phyloP scores from a whole-genome alignment of 2,113 vertebrate genomes.

The Platichthys stellatus region DNA sequence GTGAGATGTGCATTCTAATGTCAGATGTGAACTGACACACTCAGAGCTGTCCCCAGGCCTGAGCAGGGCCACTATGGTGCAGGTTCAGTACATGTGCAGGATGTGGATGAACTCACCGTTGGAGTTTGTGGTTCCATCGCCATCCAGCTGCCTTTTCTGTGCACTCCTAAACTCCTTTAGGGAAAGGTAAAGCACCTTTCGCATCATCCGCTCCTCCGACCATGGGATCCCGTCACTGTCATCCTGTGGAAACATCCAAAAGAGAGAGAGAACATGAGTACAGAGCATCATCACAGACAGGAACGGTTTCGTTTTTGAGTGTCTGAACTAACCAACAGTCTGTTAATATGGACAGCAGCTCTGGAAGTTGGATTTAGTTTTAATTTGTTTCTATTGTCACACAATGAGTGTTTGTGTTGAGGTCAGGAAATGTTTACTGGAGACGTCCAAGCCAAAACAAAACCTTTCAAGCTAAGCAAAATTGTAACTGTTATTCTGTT shows the following conservation, averaged over 20 bases:
- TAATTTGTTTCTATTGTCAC: slow-evolving; percentile 17
- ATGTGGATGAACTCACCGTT: slow-evolving; percentile 85
- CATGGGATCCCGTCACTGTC: slow-evolving; percentile 99
- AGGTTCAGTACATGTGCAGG: no score
- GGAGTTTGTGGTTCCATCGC: slow-evolving; percentile 87
- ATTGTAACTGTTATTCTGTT: neutral
- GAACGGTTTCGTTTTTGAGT: neutral
- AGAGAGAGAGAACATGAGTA: slow-evolving; percentile 18
- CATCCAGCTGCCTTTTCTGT: slow-evolving; percentile 94
- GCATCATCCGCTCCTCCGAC: slow-evolving; percentile 98
- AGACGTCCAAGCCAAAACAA: slow-evolving; percentile 14
- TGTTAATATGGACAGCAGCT: neutral
- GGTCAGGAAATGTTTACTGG: slow-evolving; percentile 27
- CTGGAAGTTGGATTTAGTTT: neutral
- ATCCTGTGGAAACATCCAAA: slow-evolving; percentile 82
- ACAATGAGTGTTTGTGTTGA: neutral
- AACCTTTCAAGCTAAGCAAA: neutral
- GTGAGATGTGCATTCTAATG: no score
- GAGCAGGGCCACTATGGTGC: no score
- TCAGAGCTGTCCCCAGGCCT: no score
- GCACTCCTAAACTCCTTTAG: slow-evolving; percentile 99
- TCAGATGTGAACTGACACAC: no score
- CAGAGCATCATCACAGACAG: neutral
- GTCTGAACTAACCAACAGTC: neutral
- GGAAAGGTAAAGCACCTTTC: slow-evolving; percentile 98